Conservation (phyloP, 2,113 vertebrate genomes). For the Athene cunicularia region DNA sequence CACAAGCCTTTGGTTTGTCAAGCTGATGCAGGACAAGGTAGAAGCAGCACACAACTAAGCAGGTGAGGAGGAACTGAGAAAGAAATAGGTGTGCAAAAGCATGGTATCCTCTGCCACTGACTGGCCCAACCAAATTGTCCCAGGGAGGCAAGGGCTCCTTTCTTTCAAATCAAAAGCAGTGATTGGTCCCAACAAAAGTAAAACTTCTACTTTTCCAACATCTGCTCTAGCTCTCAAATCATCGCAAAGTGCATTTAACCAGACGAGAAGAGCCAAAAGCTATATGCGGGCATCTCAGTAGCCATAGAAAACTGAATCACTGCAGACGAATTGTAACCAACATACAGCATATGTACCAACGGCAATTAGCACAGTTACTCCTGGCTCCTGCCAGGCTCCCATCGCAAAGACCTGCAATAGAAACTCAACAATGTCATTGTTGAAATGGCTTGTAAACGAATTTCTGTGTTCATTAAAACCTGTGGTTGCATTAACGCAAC, state of each 20-base stretch:
- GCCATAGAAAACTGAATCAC: background rate
- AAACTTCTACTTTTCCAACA: background rate
- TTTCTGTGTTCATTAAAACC: background rate
- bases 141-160: background rate
- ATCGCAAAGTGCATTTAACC: background rate
- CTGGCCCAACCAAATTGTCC: background rate
- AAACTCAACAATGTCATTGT: background rate
- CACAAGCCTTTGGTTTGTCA: background rate
- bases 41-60: background rate
- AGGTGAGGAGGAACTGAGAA: background rate
- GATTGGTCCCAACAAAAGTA: fast-evolving
- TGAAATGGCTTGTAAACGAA: background rate
- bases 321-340: fast-evolving
- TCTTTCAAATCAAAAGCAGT: background rate
- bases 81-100: background rate
- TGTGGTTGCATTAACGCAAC: background rate
- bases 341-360: too few species aligned
- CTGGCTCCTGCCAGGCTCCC: background rate
- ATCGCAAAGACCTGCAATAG: background rate
- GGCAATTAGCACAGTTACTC: background rate
- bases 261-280: background rate
- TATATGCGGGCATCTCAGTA: background rate
- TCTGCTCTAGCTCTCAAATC: background rate
- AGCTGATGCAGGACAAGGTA: background rate
- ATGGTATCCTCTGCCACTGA: background rate